phyloP scores from a whole-genome alignment of 37 sponge, comb jelly and placozoan genomes.

The Spongia lamella region DNA sequence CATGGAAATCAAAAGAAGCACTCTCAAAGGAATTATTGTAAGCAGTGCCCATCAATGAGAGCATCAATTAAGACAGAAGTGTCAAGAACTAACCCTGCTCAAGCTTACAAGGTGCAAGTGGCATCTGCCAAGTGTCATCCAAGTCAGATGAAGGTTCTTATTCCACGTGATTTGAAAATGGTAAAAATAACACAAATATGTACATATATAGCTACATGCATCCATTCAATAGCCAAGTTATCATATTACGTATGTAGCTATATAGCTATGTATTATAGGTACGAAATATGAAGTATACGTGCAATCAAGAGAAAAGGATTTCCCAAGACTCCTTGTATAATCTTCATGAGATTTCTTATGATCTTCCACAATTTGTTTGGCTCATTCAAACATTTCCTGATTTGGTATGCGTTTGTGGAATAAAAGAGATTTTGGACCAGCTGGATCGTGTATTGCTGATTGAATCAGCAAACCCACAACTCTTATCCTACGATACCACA shows the following conservation, averaged over 20 bases:
- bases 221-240: too few species aligned
- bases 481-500: slow-evolving; percentile 55
- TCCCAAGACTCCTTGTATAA: slow-evolving; percentile 54
- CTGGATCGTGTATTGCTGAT: slow-evolving; percentile 37
- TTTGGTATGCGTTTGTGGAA: slow-evolving; percentile 54
- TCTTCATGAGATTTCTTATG: slow-evolving; percentile 51
- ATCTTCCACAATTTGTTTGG: slow-evolving; percentile 45
- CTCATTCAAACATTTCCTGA: slow-evolving; percentile 42
- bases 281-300: slow-evolving; percentile 13
- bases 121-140: too few species aligned
- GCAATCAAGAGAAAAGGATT: slow-evolving; percentile 10
- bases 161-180: too few species aligned
- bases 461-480: slow-evolving; percentile 26
- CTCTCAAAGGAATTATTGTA: slow-evolving; percentile 5
- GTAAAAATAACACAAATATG: too few species aligned
- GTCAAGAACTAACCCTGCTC: too few species aligned
- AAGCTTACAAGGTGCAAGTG: too few species aligned
- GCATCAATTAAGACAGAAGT: too few species aligned
- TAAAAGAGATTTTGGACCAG: slow-evolving; percentile 31
- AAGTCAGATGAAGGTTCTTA: too few species aligned
- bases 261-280: slow-evolving; percentile 20
- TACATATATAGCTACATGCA: too few species aligned
- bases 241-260: background rate
- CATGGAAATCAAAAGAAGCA: slow-evolving; percentile 30
- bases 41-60: too few species aligned